Base-by-base conservation (phyloP, 1,140 invertebrate species). In the Phocides pigmalion region DNA sequence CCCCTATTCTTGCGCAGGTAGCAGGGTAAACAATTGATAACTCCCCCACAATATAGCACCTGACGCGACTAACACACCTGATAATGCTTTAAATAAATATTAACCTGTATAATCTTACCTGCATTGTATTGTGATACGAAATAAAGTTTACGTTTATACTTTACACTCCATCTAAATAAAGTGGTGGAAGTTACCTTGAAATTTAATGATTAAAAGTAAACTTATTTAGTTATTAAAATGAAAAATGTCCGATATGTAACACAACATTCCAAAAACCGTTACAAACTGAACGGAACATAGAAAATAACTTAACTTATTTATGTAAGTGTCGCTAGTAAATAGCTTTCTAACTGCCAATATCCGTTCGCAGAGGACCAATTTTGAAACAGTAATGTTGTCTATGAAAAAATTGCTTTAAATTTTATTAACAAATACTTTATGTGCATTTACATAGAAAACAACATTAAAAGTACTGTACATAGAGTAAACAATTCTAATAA, bases 221-320 rank as follows among this genome's bases (percentile, higher is more conserved):
- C 1, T 46, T 16, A 46, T 46, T 20, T 5, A 20, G 42, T 4
- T 20, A 50, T 50, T 35, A 50, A 0, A 28, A 49, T 12, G 28
- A 3, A 17, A 32, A 12, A 15, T 17, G 6, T 16, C 35, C 12
- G 16, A 17, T 44, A 1, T 15, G 5, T 20, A 17, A 17, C 6
- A 51, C 15, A n/a, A 5, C n/a, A 39, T 25, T 41, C 20, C 2
- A 11, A 11, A 12, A 54, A 39, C 51, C 51, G 16, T 54, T 41
- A 22, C 0, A 41, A 54, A 0, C 3, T n/a, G 17, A n/a, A 54
- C 37, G 22, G 1, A 9, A 3, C 28, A 28, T 14, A 3, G 25
- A 20, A 54, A 54, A 20, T 19, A 19, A 39, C 16, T 54, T 53
- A 19, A 37, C 50, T 54, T 17, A 54, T 54, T 54, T 54, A 54